Base-by-base conservation (phyloP, 1,140 invertebrate genomes). In the Trichogramma pretiosum region DNA sequence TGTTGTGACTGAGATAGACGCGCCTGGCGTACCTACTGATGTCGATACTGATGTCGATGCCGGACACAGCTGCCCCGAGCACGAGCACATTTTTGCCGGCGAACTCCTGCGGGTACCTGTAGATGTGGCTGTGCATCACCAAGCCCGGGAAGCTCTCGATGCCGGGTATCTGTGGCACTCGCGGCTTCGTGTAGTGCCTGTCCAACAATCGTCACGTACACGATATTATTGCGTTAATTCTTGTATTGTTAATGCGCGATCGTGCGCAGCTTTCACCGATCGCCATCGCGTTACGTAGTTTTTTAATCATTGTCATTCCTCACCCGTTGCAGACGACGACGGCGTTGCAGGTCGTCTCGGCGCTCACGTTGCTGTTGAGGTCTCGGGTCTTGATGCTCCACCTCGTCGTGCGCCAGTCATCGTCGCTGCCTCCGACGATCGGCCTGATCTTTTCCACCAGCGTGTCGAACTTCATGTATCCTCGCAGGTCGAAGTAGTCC, bases 241-340 rank as follows among this genome's bases (percentile, higher is more conserved):
- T n/a, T n/a, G n/a, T n/a, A n/a, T n/a, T n/a, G 24, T 7, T 28
- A 11, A 28, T 11, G 24, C 24, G 24, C 24, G 5, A 11, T 11
- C 24, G 24, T 7, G 24, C 5, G 11, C 24, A 28, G 24, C 24
- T 5, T n/a, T n/a, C n/a, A n/a, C n/a, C n/a, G n/a, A n/a, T n/a
- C n/a, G n/a, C n/a, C n/a, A n/a, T n/a, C n/a, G n/a, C n/a, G n/a
- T n/a, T n/a, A n/a, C n/a, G n/a, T n/a, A n/a, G n/a, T n/a, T n/a
- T n/a, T n/a, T n/a, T n/a, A n/a, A n/a, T n/a, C n/a, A 21, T 37
- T 37, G 21, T 39, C n/a, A n/a, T n/a, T 3, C 40, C 56, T 57
- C 59, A 81, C 78, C 82, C 82, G 56, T 79, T 80, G 56, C 81
- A 83, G 14, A 84, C 62, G 54, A 84, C 73, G 16, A 84, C 66